Conservation (phyloP, 2,113 vertebrate genomes). For the Etia nguti region DNA sequence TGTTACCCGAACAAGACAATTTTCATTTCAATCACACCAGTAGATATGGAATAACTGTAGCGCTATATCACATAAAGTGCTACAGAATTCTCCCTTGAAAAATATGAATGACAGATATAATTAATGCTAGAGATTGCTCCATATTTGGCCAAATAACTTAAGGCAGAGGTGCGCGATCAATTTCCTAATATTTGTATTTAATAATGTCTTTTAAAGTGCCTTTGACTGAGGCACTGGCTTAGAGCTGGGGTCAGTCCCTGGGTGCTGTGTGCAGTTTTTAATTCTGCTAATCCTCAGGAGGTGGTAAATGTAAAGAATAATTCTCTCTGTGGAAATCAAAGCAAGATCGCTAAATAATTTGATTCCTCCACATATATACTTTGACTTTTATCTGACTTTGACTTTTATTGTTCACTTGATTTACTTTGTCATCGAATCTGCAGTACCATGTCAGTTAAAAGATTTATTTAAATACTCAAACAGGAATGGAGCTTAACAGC, state of each 20-base stretch:
- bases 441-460: neutral
- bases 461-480: neutral
- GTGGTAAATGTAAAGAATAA: neutral
- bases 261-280: neutral
- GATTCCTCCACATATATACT: neutral
- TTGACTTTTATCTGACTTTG: neutral
- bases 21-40: neutral
- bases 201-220: neutral
- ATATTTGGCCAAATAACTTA: neutral
- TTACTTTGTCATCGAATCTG: neutral
- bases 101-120: neutral
- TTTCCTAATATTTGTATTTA: neutral
- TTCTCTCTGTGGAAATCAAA: neutral
- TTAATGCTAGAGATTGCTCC: neutral
- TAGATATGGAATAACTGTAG: neutral
- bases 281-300: neutral
- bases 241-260: neutral
- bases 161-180: neutral
- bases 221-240: neutral
- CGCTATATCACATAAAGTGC: neutral
- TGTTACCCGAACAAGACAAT: neutral
- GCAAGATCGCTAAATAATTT: neutral
- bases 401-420: neutral
- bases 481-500: neutral
- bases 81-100: neutral